Evolutionary conservation across 2,797 vertebrate genomes (phyloP).

Genomic region (Corythornis leucogaster): DNA sequence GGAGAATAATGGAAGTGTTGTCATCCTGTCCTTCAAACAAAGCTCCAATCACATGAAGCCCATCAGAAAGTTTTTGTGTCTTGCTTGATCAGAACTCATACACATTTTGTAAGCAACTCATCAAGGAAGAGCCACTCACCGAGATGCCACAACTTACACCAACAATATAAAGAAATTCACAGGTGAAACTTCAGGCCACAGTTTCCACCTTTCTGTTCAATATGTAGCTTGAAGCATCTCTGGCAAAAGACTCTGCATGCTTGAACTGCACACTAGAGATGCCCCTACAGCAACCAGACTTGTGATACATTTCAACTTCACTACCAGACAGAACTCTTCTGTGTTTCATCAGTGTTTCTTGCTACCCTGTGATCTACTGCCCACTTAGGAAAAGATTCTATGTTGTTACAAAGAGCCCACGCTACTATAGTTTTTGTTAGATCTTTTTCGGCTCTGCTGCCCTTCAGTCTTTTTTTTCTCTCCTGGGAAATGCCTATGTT

Average conservation of each 20-base stretch:
- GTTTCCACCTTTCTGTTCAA: neutral
- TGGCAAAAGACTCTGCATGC: neutral
- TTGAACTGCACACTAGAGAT: neutral
- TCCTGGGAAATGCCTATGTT: constrained; percentile 53
- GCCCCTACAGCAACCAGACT: neutral
- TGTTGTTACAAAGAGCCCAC: constrained; percentile 30
- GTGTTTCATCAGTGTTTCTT: neutral
- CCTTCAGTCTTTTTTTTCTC: constrained; percentile 11
- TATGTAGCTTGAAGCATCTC: neutral
- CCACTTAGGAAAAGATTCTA: constrained; percentile 16
- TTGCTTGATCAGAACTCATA: neutral
- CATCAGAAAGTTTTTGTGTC: neutral
- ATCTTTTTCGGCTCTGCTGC: constrained; percentile 37
- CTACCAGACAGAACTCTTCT: constrained; percentile 30
- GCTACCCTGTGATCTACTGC: constrained; percentile 49
- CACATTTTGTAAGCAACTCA: neutral
- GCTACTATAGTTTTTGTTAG: constrained; percentile 30
- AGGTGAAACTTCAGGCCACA: neutral
- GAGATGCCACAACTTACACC: neutral
- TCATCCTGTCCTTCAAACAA: neutral
- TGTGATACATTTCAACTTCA: neutral
- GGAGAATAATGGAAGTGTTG: neutral
- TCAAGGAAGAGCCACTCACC: neutral
- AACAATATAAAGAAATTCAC: neutral
- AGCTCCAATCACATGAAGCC: neutral